phyloP scores from a whole-genome alignment of 2,797 vertebrate species.

The Petrocephalus sullivani region DNA sequence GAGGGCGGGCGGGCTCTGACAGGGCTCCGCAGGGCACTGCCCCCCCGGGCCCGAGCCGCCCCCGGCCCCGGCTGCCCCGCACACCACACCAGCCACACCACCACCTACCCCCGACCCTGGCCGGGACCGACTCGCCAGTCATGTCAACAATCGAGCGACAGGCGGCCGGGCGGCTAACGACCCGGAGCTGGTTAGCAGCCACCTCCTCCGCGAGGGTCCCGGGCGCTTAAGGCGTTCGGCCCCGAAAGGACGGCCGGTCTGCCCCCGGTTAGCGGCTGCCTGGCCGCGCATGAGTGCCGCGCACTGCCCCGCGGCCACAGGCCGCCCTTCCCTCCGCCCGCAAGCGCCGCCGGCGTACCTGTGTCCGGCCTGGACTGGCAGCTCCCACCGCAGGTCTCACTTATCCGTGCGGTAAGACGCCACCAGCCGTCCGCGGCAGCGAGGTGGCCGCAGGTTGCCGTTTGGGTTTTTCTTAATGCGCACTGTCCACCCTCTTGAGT shows the following conservation, averaged over 20 bases:
- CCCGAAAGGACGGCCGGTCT: background rate
- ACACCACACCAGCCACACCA: background rate
- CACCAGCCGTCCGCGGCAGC: background rate
- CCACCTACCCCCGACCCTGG: background rate
- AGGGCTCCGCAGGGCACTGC: background rate
- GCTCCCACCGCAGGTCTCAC: constrained; percentile 2
- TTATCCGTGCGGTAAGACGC: background rate
- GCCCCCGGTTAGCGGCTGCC: background rate
- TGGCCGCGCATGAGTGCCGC: too few relatives aligned
- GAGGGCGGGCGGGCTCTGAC: background rate
- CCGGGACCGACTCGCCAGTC: background rate
- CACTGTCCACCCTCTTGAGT: constrained; percentile 14
- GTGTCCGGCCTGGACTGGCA: constrained; percentile 27
- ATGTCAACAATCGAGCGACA: background rate
- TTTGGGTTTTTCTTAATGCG: background rate
- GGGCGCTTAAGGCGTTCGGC: background rate
- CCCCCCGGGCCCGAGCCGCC: background rate
- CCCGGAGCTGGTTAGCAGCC: background rate
- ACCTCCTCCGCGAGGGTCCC: background rate
- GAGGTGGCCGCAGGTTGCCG: background rate
- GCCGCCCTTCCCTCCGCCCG: too few relatives aligned
- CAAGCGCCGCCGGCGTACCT: constrained; percentile 26
- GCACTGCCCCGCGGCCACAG: too few relatives aligned
- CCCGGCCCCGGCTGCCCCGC: background rate
- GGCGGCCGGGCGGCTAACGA: background rate